A percentile compares a stretch with the other conserved stretches of the same genome.
Evolutionary conservation across 2,888 invertebrate species (phyloP).

Genomic region (Spilarctia lutea): DNA sequence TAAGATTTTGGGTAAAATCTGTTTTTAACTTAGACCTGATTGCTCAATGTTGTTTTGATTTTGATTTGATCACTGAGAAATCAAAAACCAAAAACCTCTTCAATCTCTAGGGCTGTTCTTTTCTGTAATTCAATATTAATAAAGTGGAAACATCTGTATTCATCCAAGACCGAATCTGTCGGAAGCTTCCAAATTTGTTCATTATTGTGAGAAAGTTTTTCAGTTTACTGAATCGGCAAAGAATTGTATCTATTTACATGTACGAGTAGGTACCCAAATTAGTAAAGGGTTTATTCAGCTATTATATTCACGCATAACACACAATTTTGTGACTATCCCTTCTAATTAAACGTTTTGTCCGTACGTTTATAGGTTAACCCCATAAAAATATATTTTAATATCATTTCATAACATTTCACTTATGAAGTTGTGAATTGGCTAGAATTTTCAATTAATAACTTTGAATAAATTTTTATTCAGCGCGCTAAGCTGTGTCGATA

Average conservation of each 20-base stretch:
- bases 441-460: background rate
- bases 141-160: background rate
- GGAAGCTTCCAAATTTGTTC: background rate
- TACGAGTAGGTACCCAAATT: slow-evolving; percentile 10
- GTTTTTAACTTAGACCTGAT: no score
- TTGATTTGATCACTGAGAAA: background rate
- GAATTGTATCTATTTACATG: slow-evolving; percentile 10
- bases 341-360: slow-evolving; percentile 14
- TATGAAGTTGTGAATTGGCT: background rate
- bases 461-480: slow-evolving; percentile 14
- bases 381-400: slow-evolving; percentile 4
- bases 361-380: background rate
- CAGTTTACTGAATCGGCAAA: background rate
- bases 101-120: slow-evolving; percentile 13
- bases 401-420: background rate
- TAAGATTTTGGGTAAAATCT: no score
- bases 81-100: background rate
- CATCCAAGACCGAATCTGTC: background rate
- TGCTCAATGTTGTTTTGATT: background rate
- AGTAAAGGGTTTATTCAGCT: slow-evolving; percentile 14
- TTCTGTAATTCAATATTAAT: background rate
- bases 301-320: slow-evolving; percentile 11
- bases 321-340: slow-evolving; percentile 15
- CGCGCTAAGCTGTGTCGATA: slow-evolving; percentile 35
- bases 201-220: slow-evolving; percentile 10